Evolutionary conservation across 2,888 invertebrate genomes (phyloP).

Genomic region (Leucophenga montana): DNA sequence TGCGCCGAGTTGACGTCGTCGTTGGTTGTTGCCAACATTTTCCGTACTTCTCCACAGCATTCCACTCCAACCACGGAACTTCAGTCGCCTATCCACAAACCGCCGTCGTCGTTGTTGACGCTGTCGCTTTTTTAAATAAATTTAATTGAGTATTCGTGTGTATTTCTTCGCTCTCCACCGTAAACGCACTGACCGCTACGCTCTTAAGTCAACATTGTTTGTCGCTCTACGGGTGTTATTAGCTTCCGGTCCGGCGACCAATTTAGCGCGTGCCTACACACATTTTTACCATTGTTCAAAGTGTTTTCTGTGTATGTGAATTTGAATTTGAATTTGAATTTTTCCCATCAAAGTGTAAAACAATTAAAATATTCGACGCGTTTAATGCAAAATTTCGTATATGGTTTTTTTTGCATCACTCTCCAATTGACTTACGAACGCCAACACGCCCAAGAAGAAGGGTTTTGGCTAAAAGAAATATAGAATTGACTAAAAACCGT

Average conservation of each 20-base stretch:
- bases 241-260: constrained; percentile 60
- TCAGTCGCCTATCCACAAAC: background rate
- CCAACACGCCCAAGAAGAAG: no score
- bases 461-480: background rate
- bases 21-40: background rate
- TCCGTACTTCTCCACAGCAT: background rate
- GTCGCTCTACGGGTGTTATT: constrained; percentile 52
- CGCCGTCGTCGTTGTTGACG: constrained; percentile 26
- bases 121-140: constrained; percentile 51
- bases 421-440: no score
- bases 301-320: constrained; percentile 1
- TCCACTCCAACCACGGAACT: no score
- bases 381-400: no score
- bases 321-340: constrained; percentile 13
- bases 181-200: constrained; percentile 11
- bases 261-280: constrained; percentile 49
- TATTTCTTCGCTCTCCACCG: constrained; percentile 19
- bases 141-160: constrained; percentile 49
- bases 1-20: constrained; percentile 37
- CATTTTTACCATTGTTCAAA: constrained; percentile 30
- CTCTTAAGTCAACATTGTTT: constrained; percentile 24
- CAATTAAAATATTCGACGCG: no score
- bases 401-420: no score
- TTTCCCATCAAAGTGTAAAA: background rate
- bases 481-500: background rate